A percentile compares a stretch with the other conserved stretches of the same genome.
phyloP scores from a whole-genome alignment of 2,113 vertebrate genomes.

The Thymallus thymallus region DNA sequence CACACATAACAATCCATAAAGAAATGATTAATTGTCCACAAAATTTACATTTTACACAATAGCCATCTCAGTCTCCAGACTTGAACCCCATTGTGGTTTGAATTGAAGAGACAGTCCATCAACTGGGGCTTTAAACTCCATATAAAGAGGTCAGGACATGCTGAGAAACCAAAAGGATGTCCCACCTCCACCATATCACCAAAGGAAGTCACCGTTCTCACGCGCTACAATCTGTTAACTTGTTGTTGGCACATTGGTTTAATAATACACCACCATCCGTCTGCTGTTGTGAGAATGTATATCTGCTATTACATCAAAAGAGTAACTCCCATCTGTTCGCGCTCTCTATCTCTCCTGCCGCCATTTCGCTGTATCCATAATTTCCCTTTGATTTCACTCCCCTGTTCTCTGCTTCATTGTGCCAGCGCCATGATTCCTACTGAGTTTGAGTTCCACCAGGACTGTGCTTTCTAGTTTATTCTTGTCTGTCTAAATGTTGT shows the following conservation, averaged over 20 bases:
- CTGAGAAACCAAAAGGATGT: no score
- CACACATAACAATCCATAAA: no score
- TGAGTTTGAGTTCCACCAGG: no score
- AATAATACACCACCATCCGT: constrained; percentile 55
- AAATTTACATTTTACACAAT: no score
- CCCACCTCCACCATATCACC: no score
- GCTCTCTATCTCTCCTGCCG: constrained; percentile 30
- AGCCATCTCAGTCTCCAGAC: no score
- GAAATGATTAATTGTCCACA: no score
- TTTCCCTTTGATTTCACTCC: constrained; percentile 57
- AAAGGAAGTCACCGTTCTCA: background rate
- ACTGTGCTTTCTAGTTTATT: background rate
- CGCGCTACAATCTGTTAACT: background rate
- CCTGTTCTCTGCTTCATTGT: constrained; percentile 31
- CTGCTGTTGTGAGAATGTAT: constrained; percentile 63
- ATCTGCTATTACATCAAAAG: constrained; percentile 48
- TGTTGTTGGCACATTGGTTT: constrained; percentile 30
- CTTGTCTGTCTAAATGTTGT: background rate
- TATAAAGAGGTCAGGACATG: no score
- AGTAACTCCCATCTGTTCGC: constrained; percentile 60
- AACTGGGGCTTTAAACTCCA: no score
- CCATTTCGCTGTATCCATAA: constrained; percentile 48
- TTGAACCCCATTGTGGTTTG: no score
- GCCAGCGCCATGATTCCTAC: no score
- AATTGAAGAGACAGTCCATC: background rate